These are phyloP conservation scores for Lathronympha strigana DNA, from an alignment of 2,888 invertebrate species.

Conservation along the genomic window DNA sequence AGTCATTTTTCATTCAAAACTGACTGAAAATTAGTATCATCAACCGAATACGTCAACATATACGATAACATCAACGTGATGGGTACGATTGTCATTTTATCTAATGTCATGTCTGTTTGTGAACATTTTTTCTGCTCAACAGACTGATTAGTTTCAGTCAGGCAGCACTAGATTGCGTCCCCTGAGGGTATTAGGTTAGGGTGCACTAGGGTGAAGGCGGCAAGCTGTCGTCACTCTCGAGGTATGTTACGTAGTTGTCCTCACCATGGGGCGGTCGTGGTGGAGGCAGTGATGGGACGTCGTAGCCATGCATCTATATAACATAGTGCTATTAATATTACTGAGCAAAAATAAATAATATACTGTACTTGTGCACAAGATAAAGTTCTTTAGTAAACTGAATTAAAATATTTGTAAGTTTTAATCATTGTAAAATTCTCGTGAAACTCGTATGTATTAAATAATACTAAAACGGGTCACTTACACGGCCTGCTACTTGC, in stretches of 20 bases:
- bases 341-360: too few relatives aligned
- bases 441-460: too few relatives aligned
- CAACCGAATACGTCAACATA: neutral
- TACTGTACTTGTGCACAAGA: too few relatives aligned
- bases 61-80: neutral
- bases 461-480: too few relatives aligned
- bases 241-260: constrained; percentile 96
- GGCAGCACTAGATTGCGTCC: constrained; percentile 39
- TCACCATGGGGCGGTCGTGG: constrained; percentile 87
- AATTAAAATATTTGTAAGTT: too few relatives aligned
- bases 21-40: constrained; percentile 19
- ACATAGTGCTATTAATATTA: too few relatives aligned
- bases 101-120: neutral
- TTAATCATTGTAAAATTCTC: too few relatives aligned
- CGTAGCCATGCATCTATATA: constrained; percentile 95
- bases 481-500: too few relatives aligned
- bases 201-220: constrained; percentile 89
- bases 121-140: constrained; percentile 1
- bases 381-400: too few relatives aligned
- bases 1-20: constrained; percentile 23
- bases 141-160: constrained; percentile 27
- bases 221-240: constrained; percentile 94
- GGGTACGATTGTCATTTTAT: neutral
- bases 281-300: constrained; percentile 86
- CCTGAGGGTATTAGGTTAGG: constrained; percentile 61